Evolutionary conservation across 2,888 invertebrate species (phyloP).

Genomic region (Papilio demoleus): DNA sequence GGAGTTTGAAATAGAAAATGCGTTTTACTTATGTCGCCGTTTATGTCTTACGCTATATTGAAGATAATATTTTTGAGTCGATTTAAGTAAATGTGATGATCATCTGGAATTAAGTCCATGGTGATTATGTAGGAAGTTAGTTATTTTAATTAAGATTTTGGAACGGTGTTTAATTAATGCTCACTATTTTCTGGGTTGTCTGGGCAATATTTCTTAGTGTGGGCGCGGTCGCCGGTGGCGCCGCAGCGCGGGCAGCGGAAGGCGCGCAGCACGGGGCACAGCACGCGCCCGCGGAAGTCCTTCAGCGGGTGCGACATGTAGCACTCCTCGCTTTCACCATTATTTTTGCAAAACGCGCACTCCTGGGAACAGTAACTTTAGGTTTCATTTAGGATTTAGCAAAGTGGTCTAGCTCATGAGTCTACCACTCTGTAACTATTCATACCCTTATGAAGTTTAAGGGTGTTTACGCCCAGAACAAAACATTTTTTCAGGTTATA

Average conservation of each 20-base stretch:
- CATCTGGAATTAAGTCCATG: too few relatives aligned
- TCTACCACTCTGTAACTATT: too few relatives aligned
- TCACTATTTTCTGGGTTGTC: slow-evolving; percentile 51
- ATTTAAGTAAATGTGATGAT: too few relatives aligned
- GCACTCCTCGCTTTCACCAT: slow-evolving; percentile 85
- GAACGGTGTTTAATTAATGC: background rate
- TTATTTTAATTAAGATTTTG: background rate
- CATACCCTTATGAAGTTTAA: too few relatives aligned
- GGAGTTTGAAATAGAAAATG: background rate
- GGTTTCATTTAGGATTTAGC: background rate
- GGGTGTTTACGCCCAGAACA: too few relatives aligned
- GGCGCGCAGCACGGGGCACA: slow-evolving; percentile 87
- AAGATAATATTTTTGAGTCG: too few relatives aligned
- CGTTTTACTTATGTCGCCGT: too few relatives aligned
- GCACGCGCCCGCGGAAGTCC: slow-evolving; percentile 85
- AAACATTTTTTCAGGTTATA: too few relatives aligned
- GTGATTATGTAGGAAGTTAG: too few relatives aligned
- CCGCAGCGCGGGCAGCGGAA: slow-evolving; percentile 87
- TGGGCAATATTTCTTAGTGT: slow-evolving; percentile 91
- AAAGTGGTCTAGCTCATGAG: too few relatives aligned
- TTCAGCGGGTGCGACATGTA: slow-evolving; percentile 87
- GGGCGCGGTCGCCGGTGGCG: slow-evolving; percentile 88
- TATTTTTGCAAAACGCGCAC: slow-evolving; percentile 84
- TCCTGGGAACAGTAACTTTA: slow-evolving; percentile 53
- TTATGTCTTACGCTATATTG: too few relatives aligned